phyloP scores from a whole-genome alignment of 92 coral and sea anemone genomes.

The Palythoa grandiflora region DNA sequence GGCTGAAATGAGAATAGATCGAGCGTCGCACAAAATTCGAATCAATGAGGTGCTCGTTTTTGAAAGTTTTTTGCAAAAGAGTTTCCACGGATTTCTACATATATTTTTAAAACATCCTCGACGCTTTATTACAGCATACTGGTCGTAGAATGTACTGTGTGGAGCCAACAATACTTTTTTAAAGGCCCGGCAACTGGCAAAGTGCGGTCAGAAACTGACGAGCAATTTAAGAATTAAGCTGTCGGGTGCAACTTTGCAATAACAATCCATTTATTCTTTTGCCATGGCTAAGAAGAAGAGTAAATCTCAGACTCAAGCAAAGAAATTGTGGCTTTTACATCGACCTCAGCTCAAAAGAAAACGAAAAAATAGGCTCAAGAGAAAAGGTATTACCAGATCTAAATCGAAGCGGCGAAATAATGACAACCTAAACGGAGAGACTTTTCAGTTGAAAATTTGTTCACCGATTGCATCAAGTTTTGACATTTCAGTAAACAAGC shows the following conservation, averaged over 20 bases:
- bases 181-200: background rate
- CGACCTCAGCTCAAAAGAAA: conserved; percentile 59
- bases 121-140: background rate
- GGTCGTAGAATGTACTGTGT: background rate
- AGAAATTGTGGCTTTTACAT: conserved; percentile 71
- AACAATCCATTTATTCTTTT: background rate
- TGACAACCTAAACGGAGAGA: background rate
- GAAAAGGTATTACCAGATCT: background rate
- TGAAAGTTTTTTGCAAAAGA: background rate
- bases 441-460: background rate
- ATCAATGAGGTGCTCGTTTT: background rate
- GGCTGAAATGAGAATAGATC: conserved; percentile 1
- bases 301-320: conserved; percentile 57
- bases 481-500: background rate
- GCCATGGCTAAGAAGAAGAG: conserved; percentile 34
- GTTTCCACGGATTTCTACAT: background rate
- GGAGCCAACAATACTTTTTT: background rate
- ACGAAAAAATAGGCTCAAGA: conserved; percentile 36
- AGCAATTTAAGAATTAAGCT: background rate
- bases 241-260: too few species aligned
- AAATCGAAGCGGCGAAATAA: background rate
- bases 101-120: background rate
- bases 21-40: conserved; percentile 44
- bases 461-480: background rate
- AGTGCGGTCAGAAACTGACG: background rate